These are phyloP conservation scores for Caranx melampygus DNA, from an alignment of 2,113 vertebrate genomes.

Conservation along the genomic window DNA sequence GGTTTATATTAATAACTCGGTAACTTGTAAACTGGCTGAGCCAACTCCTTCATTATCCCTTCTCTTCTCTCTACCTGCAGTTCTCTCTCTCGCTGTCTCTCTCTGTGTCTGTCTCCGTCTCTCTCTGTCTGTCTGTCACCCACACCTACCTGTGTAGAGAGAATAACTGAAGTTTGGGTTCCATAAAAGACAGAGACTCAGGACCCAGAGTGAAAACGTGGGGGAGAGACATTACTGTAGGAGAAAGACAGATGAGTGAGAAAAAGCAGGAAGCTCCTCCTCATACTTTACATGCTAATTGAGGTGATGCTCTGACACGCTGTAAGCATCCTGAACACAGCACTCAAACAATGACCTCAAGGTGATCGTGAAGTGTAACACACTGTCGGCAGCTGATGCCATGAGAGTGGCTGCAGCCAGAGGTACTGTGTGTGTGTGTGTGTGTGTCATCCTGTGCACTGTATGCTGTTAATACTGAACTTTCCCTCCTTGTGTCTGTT, in stretches of 20 bases:
- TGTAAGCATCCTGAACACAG: slow-evolving; percentile 64
- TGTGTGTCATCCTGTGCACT: slow-evolving; percentile 6
- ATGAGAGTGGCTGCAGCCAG: slow-evolving; percentile 42
- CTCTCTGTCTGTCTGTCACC: background rate
- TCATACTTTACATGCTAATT: slow-evolving; percentile 69
- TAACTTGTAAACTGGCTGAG: background rate
- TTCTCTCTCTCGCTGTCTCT: background rate
- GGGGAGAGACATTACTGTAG: slow-evolving; percentile 32
- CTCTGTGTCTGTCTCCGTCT: too few species aligned
- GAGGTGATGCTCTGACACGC: slow-evolving; percentile 62
- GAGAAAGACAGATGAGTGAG: slow-evolving; percentile 45
- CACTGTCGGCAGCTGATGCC: slow-evolving; percentile 33
- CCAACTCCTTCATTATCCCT: too few species aligned
- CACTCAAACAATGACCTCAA: slow-evolving; percentile 61
- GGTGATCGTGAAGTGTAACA: slow-evolving; percentile 44
- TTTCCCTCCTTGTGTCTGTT: background rate
- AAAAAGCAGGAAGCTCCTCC: slow-evolving; percentile 48
- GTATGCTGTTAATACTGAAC: background rate
- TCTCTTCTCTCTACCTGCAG: background rate
- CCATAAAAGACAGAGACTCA: slow-evolving; percentile 24
- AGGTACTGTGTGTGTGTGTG: background rate
- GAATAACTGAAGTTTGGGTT: background rate
- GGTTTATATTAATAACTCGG: background rate
- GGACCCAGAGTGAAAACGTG: slow-evolving; percentile 3
- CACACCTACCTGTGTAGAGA: background rate